These are phyloP conservation scores for Luehdorfia chinensis DNA, from an alignment of 1,140 invertebrate genomes.

Conservation along the genomic window DNA sequence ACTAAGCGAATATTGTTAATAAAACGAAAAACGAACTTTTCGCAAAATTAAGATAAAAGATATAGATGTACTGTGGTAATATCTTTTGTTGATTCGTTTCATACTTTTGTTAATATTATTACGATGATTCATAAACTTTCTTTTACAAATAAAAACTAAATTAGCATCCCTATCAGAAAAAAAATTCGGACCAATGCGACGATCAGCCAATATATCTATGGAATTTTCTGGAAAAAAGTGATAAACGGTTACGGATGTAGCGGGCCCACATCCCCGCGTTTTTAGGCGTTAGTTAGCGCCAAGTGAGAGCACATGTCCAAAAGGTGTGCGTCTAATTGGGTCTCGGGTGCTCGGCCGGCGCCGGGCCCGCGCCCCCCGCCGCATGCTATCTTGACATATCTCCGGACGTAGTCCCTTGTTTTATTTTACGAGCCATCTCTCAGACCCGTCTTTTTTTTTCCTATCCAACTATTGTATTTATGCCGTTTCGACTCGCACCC, in stretches of 20 bases:
- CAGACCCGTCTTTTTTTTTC: constrained; percentile 42
- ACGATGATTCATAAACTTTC: too few relatives aligned
- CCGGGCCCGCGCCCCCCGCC: constrained; percentile 53
- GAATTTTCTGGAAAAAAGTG: constrained; percentile 47
- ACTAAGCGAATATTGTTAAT: too few relatives aligned
- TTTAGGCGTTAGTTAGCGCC: constrained; percentile 58
- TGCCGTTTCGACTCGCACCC: constrained; percentile 44
- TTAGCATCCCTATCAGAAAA: constrained; percentile 12
- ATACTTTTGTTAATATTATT: too few relatives aligned
- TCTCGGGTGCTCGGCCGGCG: constrained; percentile 41
- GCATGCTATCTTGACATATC: constrained; percentile 72
- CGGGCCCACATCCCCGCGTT: constrained; percentile 45
- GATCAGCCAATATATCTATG: constrained; percentile 19
- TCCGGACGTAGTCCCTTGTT: constrained; percentile 67
- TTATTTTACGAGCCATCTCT: constrained; percentile 71
- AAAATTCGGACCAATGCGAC: constrained; percentile 15
- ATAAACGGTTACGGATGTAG: constrained; percentile 67
- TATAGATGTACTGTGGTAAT: too few relatives aligned
- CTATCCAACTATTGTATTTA: constrained; percentile 57
- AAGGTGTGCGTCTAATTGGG: constrained; percentile 75
- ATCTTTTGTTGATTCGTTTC: too few relatives aligned
- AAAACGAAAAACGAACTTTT: too few relatives aligned
- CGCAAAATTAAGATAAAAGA: too few relatives aligned
- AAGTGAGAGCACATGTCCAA: constrained; percentile 65
- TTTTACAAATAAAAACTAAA: too few relatives aligned